phyloP scores from a whole-genome alignment of 2,113 vertebrate genomes.

The Montifringilla adamsi region DNA sequence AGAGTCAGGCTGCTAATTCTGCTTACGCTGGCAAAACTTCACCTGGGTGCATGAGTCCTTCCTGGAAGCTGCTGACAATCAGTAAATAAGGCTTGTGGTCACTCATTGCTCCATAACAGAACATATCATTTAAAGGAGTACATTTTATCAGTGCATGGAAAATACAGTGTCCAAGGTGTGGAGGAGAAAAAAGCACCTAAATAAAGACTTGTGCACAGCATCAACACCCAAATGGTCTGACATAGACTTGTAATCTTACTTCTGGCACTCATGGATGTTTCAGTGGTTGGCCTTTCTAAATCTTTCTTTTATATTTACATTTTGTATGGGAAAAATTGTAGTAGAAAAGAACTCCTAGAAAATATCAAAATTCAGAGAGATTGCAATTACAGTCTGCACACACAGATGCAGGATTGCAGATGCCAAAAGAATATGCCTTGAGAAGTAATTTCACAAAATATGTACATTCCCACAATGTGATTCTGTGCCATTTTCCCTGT shows the following conservation, averaged over 20 bases:
- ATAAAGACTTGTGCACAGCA: neutral
- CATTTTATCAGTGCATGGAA: neutral
- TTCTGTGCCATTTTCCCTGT: neutral
- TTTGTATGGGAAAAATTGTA: neutral
- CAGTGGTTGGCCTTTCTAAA: neutral
- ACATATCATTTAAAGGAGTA: neutral
- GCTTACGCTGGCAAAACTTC: neutral
- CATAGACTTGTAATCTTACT: neutral
- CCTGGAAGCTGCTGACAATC: neutral
- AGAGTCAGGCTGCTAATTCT: neutral
- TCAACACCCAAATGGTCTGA: neutral
- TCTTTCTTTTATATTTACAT: neutral
- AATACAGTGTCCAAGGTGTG: neutral
- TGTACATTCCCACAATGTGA: neutral
- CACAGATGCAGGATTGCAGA: neutral
- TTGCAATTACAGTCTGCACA: neutral
- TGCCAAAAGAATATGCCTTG: neutral
- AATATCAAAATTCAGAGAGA: neutral
- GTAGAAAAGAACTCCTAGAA: neutral
- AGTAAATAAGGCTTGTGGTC: neutral
- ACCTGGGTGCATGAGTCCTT: neutral
- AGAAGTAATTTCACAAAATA: conserved; percentile 2
- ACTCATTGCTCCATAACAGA: neutral
- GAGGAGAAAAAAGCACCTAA: neutral
- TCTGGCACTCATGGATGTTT: neutral